Conservation (phyloP, 2,113 vertebrate genomes). For the Mugil cephalus region DNA sequence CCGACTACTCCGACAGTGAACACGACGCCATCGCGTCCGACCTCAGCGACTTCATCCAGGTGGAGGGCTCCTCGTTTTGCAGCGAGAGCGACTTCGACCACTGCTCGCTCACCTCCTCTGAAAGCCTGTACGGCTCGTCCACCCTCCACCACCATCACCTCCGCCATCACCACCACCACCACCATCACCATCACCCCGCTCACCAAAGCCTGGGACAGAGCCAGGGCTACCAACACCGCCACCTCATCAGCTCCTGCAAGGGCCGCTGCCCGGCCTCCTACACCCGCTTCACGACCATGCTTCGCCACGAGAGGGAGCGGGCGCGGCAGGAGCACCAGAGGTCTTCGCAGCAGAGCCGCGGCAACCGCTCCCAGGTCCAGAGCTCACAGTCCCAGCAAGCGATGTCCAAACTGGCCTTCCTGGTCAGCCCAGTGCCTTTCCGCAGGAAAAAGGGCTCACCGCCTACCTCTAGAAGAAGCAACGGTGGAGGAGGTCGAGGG, state of each 20-base stretch:
- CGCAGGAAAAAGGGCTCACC: constrained; percentile 92
- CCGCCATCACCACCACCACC: constrained; percentile 85
- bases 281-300: constrained; percentile 96
- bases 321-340: constrained; percentile 88
- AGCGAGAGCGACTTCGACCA: constrained; percentile 98
- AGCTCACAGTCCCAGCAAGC: constrained; percentile 88
- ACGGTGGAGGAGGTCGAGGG: constrained; percentile 69
- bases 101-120: constrained; percentile 94
- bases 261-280: constrained; percentile 96
- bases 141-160: constrained; percentile 87
- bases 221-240: constrained; percentile 91
- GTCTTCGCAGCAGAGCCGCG: constrained; percentile 79
- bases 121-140: constrained; percentile 91
- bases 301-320: constrained; percentile 93
- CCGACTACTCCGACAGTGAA: constrained; percentile 94
- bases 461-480: constrained; percentile 86
- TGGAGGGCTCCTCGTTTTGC: constrained; percentile 97
- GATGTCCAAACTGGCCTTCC: constrained; percentile 96
- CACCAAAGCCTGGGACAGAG: constrained; percentile 86
- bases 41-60: constrained; percentile 92
- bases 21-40: constrained; percentile 92
- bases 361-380: constrained; percentile 78
- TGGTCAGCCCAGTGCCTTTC: constrained; percentile 99
- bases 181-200: constrained; percentile 83
- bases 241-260: constrained; percentile 95